phyloP scores from a whole-genome alignment of 2,113 vertebrate species.

The Trinectes maculatus region DNA sequence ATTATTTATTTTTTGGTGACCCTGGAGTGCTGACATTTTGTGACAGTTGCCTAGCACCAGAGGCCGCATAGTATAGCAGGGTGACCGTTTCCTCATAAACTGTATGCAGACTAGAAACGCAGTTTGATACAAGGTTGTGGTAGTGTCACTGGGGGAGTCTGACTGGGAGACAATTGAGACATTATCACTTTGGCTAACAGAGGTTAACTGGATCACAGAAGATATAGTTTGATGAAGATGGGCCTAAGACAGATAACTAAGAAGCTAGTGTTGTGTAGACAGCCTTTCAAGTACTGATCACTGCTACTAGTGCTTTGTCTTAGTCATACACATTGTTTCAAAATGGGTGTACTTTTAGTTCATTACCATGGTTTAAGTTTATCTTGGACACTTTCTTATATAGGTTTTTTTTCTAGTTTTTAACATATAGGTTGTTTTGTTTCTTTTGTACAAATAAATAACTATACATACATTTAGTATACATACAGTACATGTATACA shows the following conservation, averaged over 20 bases:
- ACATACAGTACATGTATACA: too few species aligned
- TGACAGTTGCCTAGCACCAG: constrained; percentile 19
- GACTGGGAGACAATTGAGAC: neutral
- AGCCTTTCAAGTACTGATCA: too few species aligned
- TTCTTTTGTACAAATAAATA: too few species aligned
- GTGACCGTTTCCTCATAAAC: constrained; percentile 14
- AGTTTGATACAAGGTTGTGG: neutral
- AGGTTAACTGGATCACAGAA: neutral
- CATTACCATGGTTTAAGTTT: too few species aligned
- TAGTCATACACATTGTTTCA: too few species aligned
- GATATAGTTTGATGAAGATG: neutral
- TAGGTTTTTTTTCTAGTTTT: too few species aligned
- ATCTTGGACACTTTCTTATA: too few species aligned
- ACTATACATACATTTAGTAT: too few species aligned
- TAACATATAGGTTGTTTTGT: too few species aligned
- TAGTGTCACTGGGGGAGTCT: neutral
- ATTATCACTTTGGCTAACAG: neutral
- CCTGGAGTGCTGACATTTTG: constrained; percentile 65
- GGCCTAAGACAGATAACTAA: neutral
- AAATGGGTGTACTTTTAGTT: too few species aligned
- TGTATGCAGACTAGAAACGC: neutral
- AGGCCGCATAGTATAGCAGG: neutral
- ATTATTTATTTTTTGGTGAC: constrained; percentile 61
- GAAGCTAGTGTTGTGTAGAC: neutral
- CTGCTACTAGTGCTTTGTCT: too few species aligned